Conservation (phyloP, 2,113 vertebrate species). For the Bubo scandiacus region DNA sequence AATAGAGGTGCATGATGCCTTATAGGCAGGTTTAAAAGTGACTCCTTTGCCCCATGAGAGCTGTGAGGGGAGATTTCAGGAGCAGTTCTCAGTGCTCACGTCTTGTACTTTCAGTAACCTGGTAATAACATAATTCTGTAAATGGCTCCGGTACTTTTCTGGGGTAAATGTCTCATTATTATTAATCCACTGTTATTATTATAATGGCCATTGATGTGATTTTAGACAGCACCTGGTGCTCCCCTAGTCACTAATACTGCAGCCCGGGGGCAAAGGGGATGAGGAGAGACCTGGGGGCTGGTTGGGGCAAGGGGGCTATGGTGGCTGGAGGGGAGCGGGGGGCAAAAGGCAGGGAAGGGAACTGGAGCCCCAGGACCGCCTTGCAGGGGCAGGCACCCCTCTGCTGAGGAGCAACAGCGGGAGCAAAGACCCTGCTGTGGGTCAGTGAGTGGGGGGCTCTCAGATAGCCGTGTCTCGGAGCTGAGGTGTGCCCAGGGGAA, state of each 20-base stretch:
- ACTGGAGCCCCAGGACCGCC: not conserved
- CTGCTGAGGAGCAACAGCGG: not conserved
- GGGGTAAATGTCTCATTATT: not conserved
- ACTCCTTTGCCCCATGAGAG: not conserved
- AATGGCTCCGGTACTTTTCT: not conserved
- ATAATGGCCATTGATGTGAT: not conserved
- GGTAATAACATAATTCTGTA: not conserved
- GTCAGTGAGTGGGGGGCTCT: not conserved
- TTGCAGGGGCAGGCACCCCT: not conserved
- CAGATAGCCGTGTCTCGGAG: not conserved
- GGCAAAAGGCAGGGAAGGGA: not conserved
- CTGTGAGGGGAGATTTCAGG: not conserved
- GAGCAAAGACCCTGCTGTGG: not conserved
- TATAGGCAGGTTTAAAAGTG: fast-evolving
- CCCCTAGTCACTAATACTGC: not conserved
- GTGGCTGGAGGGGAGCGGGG: not conserved
- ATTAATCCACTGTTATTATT: not conserved
- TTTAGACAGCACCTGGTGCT: not conserved
- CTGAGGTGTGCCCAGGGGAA: not conserved
- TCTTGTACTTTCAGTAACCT: fast-evolving
- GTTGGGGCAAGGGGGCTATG: too few relatives aligned
- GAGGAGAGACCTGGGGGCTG: not conserved
- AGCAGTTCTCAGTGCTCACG: too few relatives aligned
- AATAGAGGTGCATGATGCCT: too few relatives aligned
- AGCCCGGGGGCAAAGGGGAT: not conserved